Conservation (phyloP, 2,888 invertebrate species). For the Ptilodon capucinus region DNA sequence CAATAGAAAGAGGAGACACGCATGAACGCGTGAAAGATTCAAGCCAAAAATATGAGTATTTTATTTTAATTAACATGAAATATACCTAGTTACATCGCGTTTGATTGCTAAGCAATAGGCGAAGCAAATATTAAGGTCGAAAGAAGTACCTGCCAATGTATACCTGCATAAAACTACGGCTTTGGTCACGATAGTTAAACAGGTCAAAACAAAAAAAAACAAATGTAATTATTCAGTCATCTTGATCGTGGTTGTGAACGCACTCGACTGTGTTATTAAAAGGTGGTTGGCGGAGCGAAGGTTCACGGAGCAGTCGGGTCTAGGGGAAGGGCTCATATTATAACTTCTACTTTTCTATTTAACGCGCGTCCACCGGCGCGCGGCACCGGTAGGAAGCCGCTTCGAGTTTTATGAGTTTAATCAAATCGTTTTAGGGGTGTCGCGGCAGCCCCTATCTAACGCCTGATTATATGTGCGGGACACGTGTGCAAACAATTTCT, state of each 20-base stretch:
- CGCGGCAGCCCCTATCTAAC: conserved; percentile 63
- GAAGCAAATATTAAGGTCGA: too few relatives aligned
- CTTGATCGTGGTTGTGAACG: conserved; percentile 68
- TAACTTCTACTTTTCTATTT: conserved; percentile 61
- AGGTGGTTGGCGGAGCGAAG: conserved; percentile 53
- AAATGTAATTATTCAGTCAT: conserved; percentile 62
- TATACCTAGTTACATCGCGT: too few relatives aligned
- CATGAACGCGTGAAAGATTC: conserved; percentile 39
- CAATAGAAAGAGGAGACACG: conserved; percentile 58
- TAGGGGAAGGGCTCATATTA: conserved; percentile 56
- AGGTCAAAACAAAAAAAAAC: conserved; percentile 27
- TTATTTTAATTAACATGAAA: too few relatives aligned
- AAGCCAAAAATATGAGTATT: too few relatives aligned
- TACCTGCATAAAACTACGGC: background rate
- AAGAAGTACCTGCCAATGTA: too few relatives aligned
- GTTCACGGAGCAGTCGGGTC: conserved; percentile 48
- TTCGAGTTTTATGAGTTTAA: conserved; percentile 76
- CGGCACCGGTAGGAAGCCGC: conserved; percentile 44
- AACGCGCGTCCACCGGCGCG: conserved; percentile 25
- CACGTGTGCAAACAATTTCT: conserved; percentile 61
- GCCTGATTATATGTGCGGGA: conserved; percentile 66
- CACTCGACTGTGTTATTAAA: conserved; percentile 79
- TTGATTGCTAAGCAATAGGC: too few relatives aligned
- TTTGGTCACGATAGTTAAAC: background rate
- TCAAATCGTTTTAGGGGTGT: conserved; percentile 75